Conservation (phyloP, 1,140 invertebrate genomes). For the Drosophila rufa region DNA sequence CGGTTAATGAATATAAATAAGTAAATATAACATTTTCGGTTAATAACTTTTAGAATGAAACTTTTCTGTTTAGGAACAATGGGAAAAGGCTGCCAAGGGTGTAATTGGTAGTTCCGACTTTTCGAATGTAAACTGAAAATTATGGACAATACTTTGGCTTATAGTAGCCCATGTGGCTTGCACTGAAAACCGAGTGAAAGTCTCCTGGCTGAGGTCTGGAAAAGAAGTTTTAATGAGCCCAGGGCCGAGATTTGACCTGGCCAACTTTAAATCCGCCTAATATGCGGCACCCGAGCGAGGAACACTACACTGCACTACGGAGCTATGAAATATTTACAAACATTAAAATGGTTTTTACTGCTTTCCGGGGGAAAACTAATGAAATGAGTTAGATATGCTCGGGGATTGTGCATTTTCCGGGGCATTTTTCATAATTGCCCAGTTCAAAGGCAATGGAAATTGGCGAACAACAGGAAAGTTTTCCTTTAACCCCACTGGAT, state of each 20-base stretch:
- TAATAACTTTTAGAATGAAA: background rate
- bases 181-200: slow-evolving; percentile 36
- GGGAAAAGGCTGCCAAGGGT: background rate
- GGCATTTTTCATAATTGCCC: slow-evolving; percentile 58
- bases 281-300: slow-evolving; percentile 33
- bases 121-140: background rate
- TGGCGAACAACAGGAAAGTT: slow-evolving; percentile 50
- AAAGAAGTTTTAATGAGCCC: slow-evolving; percentile 72
- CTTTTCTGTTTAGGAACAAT: background rate
- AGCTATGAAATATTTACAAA: slow-evolving; percentile 68
- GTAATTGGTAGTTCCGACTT: background rate
- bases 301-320: slow-evolving; percentile 7
- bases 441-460: slow-evolving; percentile 58
- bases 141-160: slow-evolving; percentile 14
- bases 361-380: slow-evolving; percentile 62
- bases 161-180: slow-evolving; percentile 3
- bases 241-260: slow-evolving; percentile 49
- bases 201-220: slow-evolving; percentile 27
- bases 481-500: slow-evolving; percentile 48
- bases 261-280: slow-evolving; percentile 53
- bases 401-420: slow-evolving; percentile 56
- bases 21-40: too few relatives aligned
- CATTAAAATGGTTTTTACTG: slow-evolving; percentile 78
- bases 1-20: background rate
- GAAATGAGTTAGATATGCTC: slow-evolving; percentile 79